These are phyloP conservation scores for Zaprionus inermis DNA, from an alignment of 1,140 invertebrate species.

Conservation along the genomic window DNA sequence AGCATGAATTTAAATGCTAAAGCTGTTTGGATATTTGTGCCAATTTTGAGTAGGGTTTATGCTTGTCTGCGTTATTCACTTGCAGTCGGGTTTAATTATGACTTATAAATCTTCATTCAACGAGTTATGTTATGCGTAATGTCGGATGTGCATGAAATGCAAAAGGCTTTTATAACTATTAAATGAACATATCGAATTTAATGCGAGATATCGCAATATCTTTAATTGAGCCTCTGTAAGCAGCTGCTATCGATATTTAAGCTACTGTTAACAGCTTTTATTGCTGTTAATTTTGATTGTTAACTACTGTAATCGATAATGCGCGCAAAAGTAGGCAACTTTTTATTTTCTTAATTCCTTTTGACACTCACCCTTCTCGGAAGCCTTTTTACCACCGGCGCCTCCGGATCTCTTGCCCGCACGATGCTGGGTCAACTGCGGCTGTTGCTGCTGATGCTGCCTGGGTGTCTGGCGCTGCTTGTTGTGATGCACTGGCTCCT, in stretches of 20 bases:
- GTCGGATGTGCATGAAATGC: conserved; percentile 2
- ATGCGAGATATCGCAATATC: not conserved
- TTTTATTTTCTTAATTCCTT: too few relatives aligned
- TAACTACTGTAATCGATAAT: not conserved
- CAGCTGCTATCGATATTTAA: not conserved
- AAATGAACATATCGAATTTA: not conserved
- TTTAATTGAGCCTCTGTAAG: not conserved
- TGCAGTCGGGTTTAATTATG: conserved; percentile 24
- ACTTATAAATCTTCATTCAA: conserved; percentile 31
- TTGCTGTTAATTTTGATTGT: not conserved
- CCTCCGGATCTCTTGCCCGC: conserved; percentile 42
- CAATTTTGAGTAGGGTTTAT: conserved; percentile 36
- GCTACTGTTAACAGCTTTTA: not conserved
- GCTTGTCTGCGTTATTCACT: conserved; percentile 15
- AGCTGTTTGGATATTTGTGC: conserved; percentile 29
- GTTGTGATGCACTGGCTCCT: conserved; percentile 32
- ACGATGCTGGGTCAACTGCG: conserved; percentile 34
- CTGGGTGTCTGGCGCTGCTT: conserved; percentile 20
- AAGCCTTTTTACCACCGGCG: conserved; percentile 37
- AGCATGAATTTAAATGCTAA: conserved; percentile 39
- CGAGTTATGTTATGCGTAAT: conserved; percentile 10
- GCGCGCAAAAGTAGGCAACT: too few relatives aligned
- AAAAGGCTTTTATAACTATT: not conserved
- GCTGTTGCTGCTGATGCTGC: conserved; percentile 7
- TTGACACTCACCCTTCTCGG: conserved; percentile 49